A percentile compares a stretch with the other conserved stretches of the same genome.
Conservation (phyloP, 2,113 vertebrate species). For the Pachycephala philippinensis region DNA sequence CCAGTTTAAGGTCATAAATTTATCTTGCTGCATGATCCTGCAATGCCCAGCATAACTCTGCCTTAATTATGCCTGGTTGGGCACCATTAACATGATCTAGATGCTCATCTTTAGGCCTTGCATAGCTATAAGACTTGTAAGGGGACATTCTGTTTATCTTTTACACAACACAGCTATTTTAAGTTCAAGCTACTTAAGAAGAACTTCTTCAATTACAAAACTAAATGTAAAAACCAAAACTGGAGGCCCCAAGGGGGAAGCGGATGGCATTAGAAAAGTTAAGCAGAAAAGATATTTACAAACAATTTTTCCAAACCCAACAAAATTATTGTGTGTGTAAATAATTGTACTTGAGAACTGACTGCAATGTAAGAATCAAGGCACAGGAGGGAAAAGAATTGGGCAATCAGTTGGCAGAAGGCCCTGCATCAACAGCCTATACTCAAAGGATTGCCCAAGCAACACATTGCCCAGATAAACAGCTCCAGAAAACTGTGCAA, state of each 20-base stretch:
- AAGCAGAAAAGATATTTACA: not conserved
- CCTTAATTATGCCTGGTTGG: not conserved
- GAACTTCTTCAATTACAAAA: not conserved
- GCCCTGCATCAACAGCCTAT: not conserved
- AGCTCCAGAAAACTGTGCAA: not conserved
- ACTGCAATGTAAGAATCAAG: not conserved
- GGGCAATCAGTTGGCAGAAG: conserved; percentile 2
- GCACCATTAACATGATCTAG: not conserved
- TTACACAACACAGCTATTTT: not conserved
- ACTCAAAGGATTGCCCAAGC: not conserved
- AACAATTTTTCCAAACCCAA: not conserved
- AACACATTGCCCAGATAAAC: not conserved
- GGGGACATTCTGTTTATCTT: not conserved
- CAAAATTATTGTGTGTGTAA: not conserved
- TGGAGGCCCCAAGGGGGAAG: not conserved
- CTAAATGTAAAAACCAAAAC: not conserved
- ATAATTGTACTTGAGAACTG: not conserved
- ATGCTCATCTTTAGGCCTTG: not conserved
- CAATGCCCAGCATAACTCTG: not conserved
- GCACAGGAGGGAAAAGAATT: not conserved
- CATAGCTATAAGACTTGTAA: not conserved
- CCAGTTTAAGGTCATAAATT: not conserved
- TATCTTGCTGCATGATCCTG: not conserved
- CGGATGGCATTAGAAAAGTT: not conserved
- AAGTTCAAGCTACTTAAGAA: not conserved